Conservation (phyloP, 37 sponge, comb jelly and placozoan species). For the Mnemiopsis leidyi region DNA sequence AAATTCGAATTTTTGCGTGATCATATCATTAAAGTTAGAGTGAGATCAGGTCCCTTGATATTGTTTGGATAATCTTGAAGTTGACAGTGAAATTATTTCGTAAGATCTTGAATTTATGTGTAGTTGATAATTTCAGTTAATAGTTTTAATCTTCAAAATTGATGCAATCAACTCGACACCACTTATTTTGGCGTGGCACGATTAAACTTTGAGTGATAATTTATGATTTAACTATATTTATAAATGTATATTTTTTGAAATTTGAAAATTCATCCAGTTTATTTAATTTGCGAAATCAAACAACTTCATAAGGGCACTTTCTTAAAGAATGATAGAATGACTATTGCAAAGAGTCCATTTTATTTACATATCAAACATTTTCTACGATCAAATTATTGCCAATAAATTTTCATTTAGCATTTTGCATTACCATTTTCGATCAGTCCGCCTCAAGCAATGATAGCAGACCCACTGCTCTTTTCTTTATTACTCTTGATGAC, state of each 20-base stretch:
- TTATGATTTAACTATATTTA: background rate
- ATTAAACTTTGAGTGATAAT: background rate
- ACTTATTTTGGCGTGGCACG: background rate
- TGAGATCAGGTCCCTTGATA: background rate
- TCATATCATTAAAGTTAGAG: background rate
- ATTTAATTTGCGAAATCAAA: background rate
- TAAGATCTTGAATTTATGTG: background rate
- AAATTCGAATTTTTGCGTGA: background rate
- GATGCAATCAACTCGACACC: background rate
- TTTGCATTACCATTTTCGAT: no score
- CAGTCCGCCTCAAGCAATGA: no score
- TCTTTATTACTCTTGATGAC: constrained; percentile 75
- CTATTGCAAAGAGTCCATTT: background rate
- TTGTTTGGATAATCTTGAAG: background rate
- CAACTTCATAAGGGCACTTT: background rate
- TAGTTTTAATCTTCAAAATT: background rate
- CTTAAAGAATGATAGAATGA: background rate
- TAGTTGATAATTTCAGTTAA: background rate
- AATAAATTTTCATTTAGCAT: no score
- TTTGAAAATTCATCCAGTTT: background rate
- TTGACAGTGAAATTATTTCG: background rate
- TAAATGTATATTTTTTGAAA: background rate
- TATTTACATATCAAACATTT: background rate
- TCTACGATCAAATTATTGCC: background rate
- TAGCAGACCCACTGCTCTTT: background rate